These are phyloP conservation scores for Colistium nudipinnis DNA, from an alignment of 2,113 vertebrate genomes.

Conservation along the genomic window DNA sequence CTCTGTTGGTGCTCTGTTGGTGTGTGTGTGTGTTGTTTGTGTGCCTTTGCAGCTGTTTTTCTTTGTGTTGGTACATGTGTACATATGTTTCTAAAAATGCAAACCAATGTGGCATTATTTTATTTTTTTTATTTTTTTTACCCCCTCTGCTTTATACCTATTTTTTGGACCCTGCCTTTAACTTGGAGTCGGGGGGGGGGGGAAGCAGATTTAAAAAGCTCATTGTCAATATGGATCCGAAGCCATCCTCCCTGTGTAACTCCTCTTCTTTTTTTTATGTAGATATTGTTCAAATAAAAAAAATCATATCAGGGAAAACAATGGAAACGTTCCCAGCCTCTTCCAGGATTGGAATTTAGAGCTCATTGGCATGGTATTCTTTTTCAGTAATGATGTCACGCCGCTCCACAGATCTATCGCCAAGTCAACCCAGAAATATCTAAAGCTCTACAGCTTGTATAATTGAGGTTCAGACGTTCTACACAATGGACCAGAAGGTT, in stretches of 20 bases:
- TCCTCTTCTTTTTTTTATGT: not conserved
- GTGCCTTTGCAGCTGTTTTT: slow-evolving; percentile 13
- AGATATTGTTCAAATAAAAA: not conserved
- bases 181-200: not conserved
- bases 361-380: slow-evolving; percentile 35
- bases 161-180: not conserved
- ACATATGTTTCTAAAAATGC: slow-evolving; percentile 19
- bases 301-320: too few relatives aligned
- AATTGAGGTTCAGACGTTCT: slow-evolving; percentile 14
- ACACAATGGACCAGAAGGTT: slow-evolving; percentile 21
- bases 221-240: not conserved
- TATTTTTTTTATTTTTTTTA: too few relatives aligned
- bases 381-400: slow-evolving; percentile 33
- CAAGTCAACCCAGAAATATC: slow-evolving; percentile 23
- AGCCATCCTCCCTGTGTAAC: not conserved
- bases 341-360: slow-evolving; percentile 18
- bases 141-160: not conserved
- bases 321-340: slow-evolving; percentile 11
- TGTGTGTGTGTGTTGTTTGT: not conserved
- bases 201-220: not conserved
- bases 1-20: not conserved
- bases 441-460: slow-evolving; percentile 3
- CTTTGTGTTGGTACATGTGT: slow-evolving; percentile 21
- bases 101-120: not conserved
- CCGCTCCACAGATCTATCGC: slow-evolving; percentile 7